These are phyloP conservation scores for Byasa hedistus DNA, from an alignment of 2,888 invertebrate species.

Conservation along the genomic window DNA sequence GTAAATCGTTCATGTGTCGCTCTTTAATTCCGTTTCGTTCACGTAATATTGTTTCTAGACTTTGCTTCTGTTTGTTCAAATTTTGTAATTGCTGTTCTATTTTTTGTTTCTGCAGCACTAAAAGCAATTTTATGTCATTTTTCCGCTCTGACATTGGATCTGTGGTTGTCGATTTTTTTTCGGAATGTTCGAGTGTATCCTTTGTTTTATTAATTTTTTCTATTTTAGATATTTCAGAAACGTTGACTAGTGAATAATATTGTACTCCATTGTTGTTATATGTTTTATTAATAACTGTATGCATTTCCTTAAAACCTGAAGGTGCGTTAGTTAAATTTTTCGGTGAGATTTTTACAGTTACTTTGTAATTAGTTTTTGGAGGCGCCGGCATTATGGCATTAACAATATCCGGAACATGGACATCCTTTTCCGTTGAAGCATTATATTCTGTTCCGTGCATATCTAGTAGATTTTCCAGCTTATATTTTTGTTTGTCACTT, in stretches of 20 bases:
- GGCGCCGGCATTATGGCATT: constrained; percentile 41
- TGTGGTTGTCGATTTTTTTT: background rate
- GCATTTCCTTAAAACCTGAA: constrained; percentile 64
- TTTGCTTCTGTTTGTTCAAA: constrained; percentile 51
- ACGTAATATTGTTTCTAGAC: constrained; percentile 43
- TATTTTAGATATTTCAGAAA: constrained; percentile 65
- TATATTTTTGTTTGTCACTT: constrained; percentile 23
- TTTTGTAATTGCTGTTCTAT: constrained; percentile 53
- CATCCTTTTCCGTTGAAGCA: constrained; percentile 28
- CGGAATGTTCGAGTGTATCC: constrained; percentile 9
- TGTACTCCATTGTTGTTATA: constrained; percentile 60
- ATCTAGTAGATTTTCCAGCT: constrained; percentile 20
- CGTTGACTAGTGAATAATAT: constrained; percentile 61
- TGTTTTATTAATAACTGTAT: constrained; percentile 67
- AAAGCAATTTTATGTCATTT: constrained; percentile 46
- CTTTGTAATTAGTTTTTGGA: constrained; percentile 51
- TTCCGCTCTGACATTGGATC: constrained; percentile 43
- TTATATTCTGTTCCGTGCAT: constrained; percentile 28
- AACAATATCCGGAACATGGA: constrained; percentile 40
- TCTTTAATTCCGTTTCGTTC: constrained; percentile 35
- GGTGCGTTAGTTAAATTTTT: constrained; percentile 50
- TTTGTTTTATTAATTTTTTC: constrained; percentile 47
- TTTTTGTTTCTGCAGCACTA: constrained; percentile 51
- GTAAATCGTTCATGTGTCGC: constrained; percentile 33
- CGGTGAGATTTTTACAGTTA: constrained; percentile 64